Evolutionary conservation across 2,113 vertebrate species (phyloP), one percentile per base, ranked within the genome.

Genomic region (Proteles cristata): DNA sequence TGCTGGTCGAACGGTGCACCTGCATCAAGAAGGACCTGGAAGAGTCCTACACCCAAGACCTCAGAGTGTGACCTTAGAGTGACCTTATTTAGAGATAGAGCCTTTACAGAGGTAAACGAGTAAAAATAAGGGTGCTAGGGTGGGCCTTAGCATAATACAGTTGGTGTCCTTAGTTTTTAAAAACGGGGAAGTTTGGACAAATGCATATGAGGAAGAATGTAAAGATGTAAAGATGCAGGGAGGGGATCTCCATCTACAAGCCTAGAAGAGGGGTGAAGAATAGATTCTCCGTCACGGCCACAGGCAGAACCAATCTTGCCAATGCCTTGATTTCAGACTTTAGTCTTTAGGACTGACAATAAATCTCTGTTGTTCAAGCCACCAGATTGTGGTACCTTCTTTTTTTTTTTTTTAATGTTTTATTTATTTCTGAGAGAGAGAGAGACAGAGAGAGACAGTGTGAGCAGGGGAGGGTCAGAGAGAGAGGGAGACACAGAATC

Each of bases 171-270:
- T 31, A 33, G 39, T 14, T 77, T 31, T 26, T 50, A 6, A 71
- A 35, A 45, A 21, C 16, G 61, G 3, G 71, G 16, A 23, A 50
- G 65, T 31, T 5, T 43, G 68, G 71, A 82, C 8, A 68, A 11
- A 23, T 2, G 23, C 14, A 4, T 4, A 43, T 73, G 35, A 11
- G 33, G 9, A 53, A 14, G 61, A 21, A 61, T 61, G 58, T 23
- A 61, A 61, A 0, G 0, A 5, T 14, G 1, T 8, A n/a, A n/a
- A 65, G 48, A 63, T 0, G 9, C 4, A 11, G 19, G 16, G 35
- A 63, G 48, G 33, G 65, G 43, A 28, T 1, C 1, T 10, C 5
- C 19, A 39, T 12, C n/a, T n/a, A 4, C 21, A 16, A 45, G 50
- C 39, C 23, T 33, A 23, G 11, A n/a, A 55, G 26, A 17, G 17